These are phyloP conservation scores for Empis livida DNA, from an alignment of 2,888 invertebrate genomes.

Conservation along the genomic window DNA sequence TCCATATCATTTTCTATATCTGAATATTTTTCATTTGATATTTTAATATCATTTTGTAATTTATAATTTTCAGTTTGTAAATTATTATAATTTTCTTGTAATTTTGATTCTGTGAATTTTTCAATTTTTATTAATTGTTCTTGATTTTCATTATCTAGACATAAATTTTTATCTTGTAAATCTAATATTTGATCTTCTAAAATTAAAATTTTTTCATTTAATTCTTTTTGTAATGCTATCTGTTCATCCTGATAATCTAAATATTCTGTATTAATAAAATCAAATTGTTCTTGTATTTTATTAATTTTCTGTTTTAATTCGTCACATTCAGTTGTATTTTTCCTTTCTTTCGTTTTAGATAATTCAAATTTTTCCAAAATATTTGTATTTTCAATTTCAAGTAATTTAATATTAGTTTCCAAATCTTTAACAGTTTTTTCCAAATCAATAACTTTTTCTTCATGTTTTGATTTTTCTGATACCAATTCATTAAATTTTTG, in stretches of 20 bases:
- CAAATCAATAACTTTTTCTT: conserved; percentile 14
- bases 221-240: conserved; percentile 19
- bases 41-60: neutral
- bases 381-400: conserved; percentile 10
- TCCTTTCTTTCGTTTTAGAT: conserved; percentile 7
- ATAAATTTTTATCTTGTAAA: conserved; percentile 9
- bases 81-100: neutral
- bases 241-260: conserved; percentile 21
- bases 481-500: conserved; percentile 21
- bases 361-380: conserved; percentile 9
- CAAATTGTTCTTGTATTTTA: conserved; percentile 15
- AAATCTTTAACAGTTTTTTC: conserved; percentile 20
- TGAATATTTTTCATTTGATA: neutral
- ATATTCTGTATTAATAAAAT: conserved; percentile 3
- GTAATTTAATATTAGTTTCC: conserved; percentile 16
- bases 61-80: neutral
- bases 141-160: neutral
- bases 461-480: conserved; percentile 16
- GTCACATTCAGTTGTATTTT: conserved; percentile 12
- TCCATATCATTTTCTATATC: neutral
- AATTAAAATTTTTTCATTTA: conserved; percentile 16
- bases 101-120: neutral
- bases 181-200: conserved; percentile 2
- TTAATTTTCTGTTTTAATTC: conserved; percentile 11
- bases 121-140: conserved; percentile 12